phyloP scores from a whole-genome alignment of 2,113 vertebrate species.

The Stigmatopora argus region DNA sequence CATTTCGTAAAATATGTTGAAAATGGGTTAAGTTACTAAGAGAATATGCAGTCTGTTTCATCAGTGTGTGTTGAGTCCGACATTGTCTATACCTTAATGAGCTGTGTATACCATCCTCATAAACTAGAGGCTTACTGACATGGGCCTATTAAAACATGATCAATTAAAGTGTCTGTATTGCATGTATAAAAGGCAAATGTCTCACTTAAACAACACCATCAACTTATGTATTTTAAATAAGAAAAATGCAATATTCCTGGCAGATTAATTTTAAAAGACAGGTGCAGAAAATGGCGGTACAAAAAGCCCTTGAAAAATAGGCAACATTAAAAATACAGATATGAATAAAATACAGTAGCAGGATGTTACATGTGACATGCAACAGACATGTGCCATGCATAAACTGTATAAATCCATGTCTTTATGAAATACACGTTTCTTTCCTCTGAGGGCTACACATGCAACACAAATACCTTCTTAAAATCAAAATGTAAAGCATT shows the following conservation, averaged over 20 bases:
- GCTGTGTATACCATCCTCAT: not conserved
- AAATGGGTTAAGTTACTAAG: not conserved
- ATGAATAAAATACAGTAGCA: not conserved
- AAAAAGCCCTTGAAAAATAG: not conserved
- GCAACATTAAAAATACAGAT: not conserved
- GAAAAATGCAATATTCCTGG: not conserved
- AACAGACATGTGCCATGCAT: constrained; percentile 8
- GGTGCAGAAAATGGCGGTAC: not conserved
- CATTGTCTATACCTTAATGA: not conserved
- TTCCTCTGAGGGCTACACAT: constrained; percentile 15
- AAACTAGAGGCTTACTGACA: not conserved
- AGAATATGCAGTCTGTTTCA: not conserved
- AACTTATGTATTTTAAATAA: not conserved
- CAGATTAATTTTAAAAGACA: not conserved
- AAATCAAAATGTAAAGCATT: constrained; percentile 17
- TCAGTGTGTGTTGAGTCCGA: not conserved
- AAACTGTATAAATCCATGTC: constrained; percentile 9
- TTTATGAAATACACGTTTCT: constrained; percentile 1
- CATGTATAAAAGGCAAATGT: constrained; percentile 8
- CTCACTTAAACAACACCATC: not conserved
- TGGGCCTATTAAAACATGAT: constrained; percentile 3
- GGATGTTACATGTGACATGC: not conserved
- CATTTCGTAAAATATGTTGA: not conserved
- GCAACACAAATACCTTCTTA: constrained; percentile 22
- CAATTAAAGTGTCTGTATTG: constrained; percentile 16